Evolutionary conservation across 1,140 invertebrate species (phyloP), one percentile per base, ranked within the genome.

Genomic region (Papilio xuthus): DNA sequence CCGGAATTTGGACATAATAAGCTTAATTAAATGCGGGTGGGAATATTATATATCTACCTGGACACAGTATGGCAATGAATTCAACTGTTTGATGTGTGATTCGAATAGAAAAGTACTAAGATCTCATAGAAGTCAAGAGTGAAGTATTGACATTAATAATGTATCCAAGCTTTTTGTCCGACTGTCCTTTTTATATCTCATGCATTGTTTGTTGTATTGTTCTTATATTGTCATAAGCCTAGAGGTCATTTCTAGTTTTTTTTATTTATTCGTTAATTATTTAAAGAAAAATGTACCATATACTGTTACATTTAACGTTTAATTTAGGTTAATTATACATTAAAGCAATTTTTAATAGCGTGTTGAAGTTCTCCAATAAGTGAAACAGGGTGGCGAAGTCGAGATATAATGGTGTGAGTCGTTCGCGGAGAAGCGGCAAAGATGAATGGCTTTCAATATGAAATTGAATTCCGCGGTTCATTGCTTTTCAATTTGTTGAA

Each of bases 401-500:
- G 88, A 88, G 87, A 88, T 87, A 90, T 92, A 92, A 93, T 89
- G 85, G 86, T 91, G 89, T 92, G 86, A 91, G 86, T 86, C 86
- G 84, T 82, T 89, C 87, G 81, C 87, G 87, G 88, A 91, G 86
- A 89, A 91, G 90, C 89, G 89, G 89, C 89, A 90, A 92, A 93
- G 91, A 93, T 92, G 91, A 93, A 95, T 95, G 94, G 94, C 94
- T 94, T 94, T 95, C 94, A 94, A 95, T 95, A 94, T 94, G 93
- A 95, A 95, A 95, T 95, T 95, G 94, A 95, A 95, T 95, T 95
- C 94, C 90, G 94, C 92, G 94, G 94, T 95, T 94, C 94, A 95
- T 95, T 94, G 94, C 90, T 94, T 94, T 93, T 95, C 94, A 95
- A 95, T 95, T 94, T 94, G 92, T 93, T 90, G 84, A 88, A 85